A percentile compares a stretch with the other conserved stretches of the same genome.
Evolutionary conservation across 2,797 vertebrate genomes (phyloP).

Genomic region (Natrix natrix): DNA sequence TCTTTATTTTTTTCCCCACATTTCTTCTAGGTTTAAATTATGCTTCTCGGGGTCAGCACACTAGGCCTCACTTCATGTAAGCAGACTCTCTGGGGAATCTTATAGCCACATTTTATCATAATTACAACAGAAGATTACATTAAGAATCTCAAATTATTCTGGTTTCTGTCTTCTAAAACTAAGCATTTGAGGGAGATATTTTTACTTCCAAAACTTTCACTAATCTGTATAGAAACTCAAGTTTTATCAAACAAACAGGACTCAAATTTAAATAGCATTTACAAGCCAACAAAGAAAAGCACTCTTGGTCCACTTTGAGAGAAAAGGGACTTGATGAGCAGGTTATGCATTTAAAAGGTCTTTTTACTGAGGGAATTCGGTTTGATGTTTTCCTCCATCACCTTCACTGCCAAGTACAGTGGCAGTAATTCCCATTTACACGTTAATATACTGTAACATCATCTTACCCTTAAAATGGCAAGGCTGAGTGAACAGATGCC

Average conservation of each 20-base stretch:
- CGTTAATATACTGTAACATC: conserved; percentile 12
- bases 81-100: not conserved
- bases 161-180: not conserved
- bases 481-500: conserved; percentile 1
- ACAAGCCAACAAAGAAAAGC: not conserved
- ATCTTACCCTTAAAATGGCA: conserved; percentile 7
- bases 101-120: not conserved
- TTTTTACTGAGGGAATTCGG: not conserved
- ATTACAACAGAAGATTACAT: not conserved
- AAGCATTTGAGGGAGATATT: not conserved
- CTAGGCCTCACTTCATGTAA: not conserved
- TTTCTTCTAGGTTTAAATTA: not conserved
- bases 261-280: not conserved
- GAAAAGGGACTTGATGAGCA: not conserved
- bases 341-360: not conserved
- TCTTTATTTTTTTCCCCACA: not conserved
- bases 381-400: not conserved
- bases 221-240: not conserved
- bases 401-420: not conserved
- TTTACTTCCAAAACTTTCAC: not conserved
- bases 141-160: not conserved
- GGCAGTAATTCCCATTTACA: conserved; percentile 19
- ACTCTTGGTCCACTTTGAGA: conserved; percentile 1
- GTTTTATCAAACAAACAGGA: not conserved
- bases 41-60: not conserved